Conservation (phyloP, 2,888 invertebrate species). For the Elaeidobius kamerunicus region DNA sequence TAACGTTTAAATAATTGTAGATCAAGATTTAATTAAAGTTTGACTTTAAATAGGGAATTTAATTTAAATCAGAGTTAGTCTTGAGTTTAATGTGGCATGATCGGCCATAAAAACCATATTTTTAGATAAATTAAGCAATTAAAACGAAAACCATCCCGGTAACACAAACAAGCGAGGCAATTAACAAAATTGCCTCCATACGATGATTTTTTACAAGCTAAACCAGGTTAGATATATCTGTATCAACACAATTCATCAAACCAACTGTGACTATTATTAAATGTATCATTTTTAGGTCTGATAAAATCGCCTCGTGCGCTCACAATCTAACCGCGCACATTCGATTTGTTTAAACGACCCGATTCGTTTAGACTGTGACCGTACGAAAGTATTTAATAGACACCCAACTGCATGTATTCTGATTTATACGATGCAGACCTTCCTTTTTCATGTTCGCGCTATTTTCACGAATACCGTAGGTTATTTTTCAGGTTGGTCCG, state of each 20-base stretch:
- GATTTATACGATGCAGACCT: constrained; percentile 31
- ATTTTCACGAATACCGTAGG: constrained; percentile 29
- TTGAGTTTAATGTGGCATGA: too few species aligned
- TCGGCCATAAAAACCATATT: too few species aligned
- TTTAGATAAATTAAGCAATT: background rate
- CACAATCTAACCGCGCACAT: constrained; percentile 2
- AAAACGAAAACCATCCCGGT: background rate
- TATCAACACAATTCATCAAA: constrained; percentile 23
- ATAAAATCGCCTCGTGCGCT: constrained; percentile 11
- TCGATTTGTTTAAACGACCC: background rate
- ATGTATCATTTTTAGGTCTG: constrained; percentile 17
- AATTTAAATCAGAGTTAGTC: too few species aligned
- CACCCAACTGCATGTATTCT: constrained; percentile 27
- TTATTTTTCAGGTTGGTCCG: constrained; percentile 26
- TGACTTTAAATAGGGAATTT: too few species aligned
- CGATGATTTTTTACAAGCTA: constrained; percentile 10
- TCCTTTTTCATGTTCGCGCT: constrained; percentile 32
- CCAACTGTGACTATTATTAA: constrained; percentile 17
- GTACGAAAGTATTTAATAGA: constrained; percentile 21
- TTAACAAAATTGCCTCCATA: constrained; percentile 3
- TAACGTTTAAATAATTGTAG: too few species aligned
- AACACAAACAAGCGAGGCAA: background rate
- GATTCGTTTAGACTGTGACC: constrained; percentile 6
- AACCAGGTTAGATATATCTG: constrained; percentile 18
- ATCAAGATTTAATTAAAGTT: too few species aligned